Evolutionary conservation across 2,113 vertebrate species (phyloP).

Genomic region (Entomyzon cyanotis): DNA sequence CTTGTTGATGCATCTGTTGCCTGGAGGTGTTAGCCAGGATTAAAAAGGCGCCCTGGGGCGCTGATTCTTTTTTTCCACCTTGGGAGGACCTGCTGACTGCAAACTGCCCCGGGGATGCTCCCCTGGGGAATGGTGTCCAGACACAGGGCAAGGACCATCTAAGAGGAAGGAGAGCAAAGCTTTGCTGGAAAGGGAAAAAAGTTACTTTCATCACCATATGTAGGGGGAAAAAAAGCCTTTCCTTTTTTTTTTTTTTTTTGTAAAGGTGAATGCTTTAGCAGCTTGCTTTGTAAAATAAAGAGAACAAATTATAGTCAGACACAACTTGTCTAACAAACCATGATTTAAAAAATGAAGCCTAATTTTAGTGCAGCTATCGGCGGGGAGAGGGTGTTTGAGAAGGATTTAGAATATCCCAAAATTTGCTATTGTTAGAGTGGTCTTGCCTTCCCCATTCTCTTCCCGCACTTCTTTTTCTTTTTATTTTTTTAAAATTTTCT

Average conservation of each 20-base stretch:
- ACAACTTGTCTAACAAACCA: not conserved
- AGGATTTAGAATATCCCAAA: not conserved
- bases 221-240: rapidly evolving
- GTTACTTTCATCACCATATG: not conserved
- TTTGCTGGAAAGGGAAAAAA: not conserved
- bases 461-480: not conserved
- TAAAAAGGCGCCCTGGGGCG: conserved; percentile 26
- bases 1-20: conserved; percentile 59
- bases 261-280: rapidly evolving
- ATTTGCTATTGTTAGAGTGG: not conserved
- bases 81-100: not conserved
- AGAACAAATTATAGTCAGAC: not conserved
- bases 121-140: not conserved
- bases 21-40: conserved; percentile 39
- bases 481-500: not conserved
- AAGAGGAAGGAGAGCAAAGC: not conserved
- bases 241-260: not conserved
- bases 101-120: not conserved
- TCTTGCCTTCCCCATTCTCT: not conserved
- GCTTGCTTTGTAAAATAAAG: not conserved
- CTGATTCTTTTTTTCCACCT: not conserved
- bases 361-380: not conserved
- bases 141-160: not conserved
- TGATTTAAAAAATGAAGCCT: not conserved
- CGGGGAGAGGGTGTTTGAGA: not conserved